Percentiles rank a stretch among this genome's conserved stretches.
phyloP scores from a whole-genome alignment of 2,113 vertebrate genomes.

The Albula glossodonta region DNA sequence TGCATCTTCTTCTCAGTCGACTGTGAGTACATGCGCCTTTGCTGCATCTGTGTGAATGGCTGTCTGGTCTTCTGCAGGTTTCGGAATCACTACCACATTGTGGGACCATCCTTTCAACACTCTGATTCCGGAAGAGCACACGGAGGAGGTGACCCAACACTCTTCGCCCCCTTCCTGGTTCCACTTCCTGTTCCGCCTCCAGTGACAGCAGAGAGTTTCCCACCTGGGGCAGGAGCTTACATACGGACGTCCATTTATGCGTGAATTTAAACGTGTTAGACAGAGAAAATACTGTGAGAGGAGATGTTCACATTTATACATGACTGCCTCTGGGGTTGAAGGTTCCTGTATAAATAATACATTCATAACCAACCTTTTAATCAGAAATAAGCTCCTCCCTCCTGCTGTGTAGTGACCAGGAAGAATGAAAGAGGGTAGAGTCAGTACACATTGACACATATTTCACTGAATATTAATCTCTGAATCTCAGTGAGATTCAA shows the following conservation, averaged over 20 bases:
- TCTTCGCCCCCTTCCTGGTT: background rate
- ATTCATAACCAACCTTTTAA: background rate
- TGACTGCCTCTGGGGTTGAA: background rate
- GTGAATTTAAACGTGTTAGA: slow-evolving; percentile 7
- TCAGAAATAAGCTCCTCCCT: background rate
- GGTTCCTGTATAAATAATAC: background rate
- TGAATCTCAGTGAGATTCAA: no score
- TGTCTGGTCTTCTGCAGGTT: slow-evolving; percentile 71
- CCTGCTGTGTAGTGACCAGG: background rate
- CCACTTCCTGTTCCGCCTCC: background rate
- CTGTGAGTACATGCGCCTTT: background rate
- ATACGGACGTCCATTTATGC: slow-evolving; percentile 10
- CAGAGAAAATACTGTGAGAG: background rate
- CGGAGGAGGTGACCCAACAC: slow-evolving; percentile 35
- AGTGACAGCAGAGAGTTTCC: background rate
- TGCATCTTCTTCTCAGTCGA: background rate
- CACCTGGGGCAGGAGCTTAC: background rate
- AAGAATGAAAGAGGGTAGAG: background rate
- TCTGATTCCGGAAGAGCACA: slow-evolving; percentile 82
- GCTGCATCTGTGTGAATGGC: background rate
- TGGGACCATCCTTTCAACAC: slow-evolving; percentile 92
- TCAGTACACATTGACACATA: no score
- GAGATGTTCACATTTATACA: slow-evolving; percentile 1
- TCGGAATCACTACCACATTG: slow-evolving; percentile 87
- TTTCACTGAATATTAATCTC: no score